Conservation (phyloP, 2,888 invertebrate genomes). For the Melipona bicolor region DNA sequence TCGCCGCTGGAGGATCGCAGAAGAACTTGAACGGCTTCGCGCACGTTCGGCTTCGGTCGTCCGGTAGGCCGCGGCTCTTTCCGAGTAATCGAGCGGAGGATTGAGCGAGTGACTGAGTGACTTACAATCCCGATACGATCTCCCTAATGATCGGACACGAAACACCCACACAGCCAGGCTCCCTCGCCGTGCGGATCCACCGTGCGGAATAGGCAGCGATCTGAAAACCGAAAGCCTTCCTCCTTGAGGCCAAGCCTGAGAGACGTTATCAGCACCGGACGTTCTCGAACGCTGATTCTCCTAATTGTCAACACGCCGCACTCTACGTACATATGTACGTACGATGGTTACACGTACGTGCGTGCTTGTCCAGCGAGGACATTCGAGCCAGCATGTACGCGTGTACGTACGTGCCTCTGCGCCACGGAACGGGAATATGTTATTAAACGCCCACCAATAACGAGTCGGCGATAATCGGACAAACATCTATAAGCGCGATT, state of each 20-base stretch:
- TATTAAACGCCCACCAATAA: constrained; percentile 71
- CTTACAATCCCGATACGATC: constrained; percentile 81
- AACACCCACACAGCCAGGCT: constrained; percentile 77
- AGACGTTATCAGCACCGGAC: constrained; percentile 78
- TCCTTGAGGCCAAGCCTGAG: constrained; percentile 41
- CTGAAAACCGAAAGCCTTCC: constrained; percentile 66
- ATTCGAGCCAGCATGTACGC: constrained; percentile 35
- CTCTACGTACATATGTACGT: constrained; percentile 60
- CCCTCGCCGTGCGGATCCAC: constrained; percentile 38
- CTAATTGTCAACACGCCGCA: constrained; percentile 81
- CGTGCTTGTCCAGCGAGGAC: constrained; percentile 48
- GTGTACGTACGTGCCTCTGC: constrained; percentile 49
- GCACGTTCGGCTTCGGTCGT: constrained; percentile 26
- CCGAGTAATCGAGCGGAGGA: constrained; percentile 75
- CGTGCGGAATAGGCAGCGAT: constrained; percentile 53
- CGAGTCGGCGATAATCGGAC: constrained; percentile 35
- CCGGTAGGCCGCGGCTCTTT: constrained; percentile 61
- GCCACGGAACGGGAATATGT: constrained; percentile 70
- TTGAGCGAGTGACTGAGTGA: constrained; percentile 80
- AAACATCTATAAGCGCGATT: constrained; percentile 14
- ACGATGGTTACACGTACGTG: constrained; percentile 55
- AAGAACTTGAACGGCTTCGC: constrained; percentile 46
- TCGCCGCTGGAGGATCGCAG: constrained; percentile 8
- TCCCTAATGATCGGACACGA: constrained; percentile 83
- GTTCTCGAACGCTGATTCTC: constrained; percentile 79